Evolutionary conservation across 2,113 vertebrate genomes (phyloP), one percentile per base, ranked within the genome.

Genomic region (Aspiorhynchus laticeps): DNA sequence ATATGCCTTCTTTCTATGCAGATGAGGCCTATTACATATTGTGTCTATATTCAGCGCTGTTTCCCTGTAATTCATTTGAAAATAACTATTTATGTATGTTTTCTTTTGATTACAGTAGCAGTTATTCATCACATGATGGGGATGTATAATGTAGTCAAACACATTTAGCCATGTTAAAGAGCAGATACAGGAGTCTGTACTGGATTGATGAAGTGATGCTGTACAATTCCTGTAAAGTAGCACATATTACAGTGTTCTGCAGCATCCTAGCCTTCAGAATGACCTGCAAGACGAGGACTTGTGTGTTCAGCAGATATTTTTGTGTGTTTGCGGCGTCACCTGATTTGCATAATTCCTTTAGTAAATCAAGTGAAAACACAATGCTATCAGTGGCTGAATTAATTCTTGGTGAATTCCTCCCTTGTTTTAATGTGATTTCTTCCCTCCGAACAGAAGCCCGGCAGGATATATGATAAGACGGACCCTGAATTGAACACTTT

Each of bases 401-500:
- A 12, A 48, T 46, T 76, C 74, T 76, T 26, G 43, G 74, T 48
- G n/a, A 56, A 79, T 33, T 79, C 77, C 9, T 79, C 48, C 31
- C 65, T 48, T 2, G 5, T 24, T 38, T 28, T 17, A 36, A 48
- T 76, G 71, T 33, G 74, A 11, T 61, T 86, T 71, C 38, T n/a
- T 67, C 59, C 12, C 9, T 43, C 19, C 12, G 2, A 28, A 67
- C 85, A 31, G 77, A 80, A 80, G 51, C 77, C 51, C 21, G 71
- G 73, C 41, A 76, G 73, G 63, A 87, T 56, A 79, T 78, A 75
- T 53, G 83, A 86, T 81, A 86, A 89, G 84, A 86, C 43, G 69
- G 41, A 51, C 65, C 43, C 80, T 88, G 80, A 86, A 90, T 90
- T 85, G 69, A 89, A 87, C 86, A 83, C 74, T 67, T 86, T 80